Conservation (phyloP, 2,888 invertebrate species). For the Drosophila macrothrix region DNA sequence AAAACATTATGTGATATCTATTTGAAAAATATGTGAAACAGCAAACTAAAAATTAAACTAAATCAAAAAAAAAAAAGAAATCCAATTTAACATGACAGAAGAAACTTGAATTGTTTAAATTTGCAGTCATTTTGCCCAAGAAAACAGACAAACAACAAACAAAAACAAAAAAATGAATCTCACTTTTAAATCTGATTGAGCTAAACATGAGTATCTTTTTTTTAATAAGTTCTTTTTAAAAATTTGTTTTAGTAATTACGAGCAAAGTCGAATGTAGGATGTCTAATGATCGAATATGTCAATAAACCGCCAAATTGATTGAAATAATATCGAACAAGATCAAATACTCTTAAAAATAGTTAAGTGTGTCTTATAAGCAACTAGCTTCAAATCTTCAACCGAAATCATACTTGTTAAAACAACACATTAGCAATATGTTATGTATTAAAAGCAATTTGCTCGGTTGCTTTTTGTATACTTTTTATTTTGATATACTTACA, state of each 20-base stretch:
- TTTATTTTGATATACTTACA: conserved; percentile 44
- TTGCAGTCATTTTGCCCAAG: conserved; percentile 5
- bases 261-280: conserved; percentile 28
- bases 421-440: not conserved
- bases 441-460: conserved; percentile 3
- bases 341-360: not conserved
- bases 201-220: not conserved
- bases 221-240: not conserved
- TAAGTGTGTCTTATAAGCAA: conserved; percentile 12
- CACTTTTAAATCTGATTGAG: not conserved
- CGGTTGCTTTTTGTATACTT: conserved; percentile 13
- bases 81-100: conserved; percentile 15
- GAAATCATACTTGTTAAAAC: conserved; percentile 13
- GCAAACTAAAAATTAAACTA: conserved; percentile 31
- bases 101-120: conserved; percentile 28
- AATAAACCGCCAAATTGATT: conserved; percentile 9
- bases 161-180: not conserved
- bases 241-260: not conserved
- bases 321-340: conserved; percentile 24
- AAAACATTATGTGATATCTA: conserved; percentile 73
- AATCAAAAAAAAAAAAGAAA: conserved; percentile 29
- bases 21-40: conserved; percentile 73
- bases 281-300: conserved; percentile 28
- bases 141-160: conserved; percentile 2
- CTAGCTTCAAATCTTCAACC: conserved; percentile 10